Conservation (phyloP, 2,888 invertebrate genomes). For the Choreutis nemorana region DNA sequence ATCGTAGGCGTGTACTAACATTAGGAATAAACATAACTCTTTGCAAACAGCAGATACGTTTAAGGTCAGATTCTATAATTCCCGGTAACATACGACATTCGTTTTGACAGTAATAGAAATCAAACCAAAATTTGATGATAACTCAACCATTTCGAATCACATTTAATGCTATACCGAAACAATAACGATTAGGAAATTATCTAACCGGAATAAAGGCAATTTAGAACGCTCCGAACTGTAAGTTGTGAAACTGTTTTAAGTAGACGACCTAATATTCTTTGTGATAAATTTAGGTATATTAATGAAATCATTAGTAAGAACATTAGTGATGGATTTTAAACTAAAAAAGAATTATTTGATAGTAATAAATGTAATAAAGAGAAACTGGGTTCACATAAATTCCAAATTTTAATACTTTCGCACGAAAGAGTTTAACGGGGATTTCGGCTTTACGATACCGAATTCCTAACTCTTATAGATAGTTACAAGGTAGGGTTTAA, state of each 20-base stretch:
- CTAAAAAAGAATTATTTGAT: neutral
- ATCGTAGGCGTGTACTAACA: conserved; percentile 39
- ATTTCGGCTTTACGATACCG: conserved; percentile 3
- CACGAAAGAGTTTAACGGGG: neutral
- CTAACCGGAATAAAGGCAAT: conserved; percentile 9
- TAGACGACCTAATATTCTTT: too few species aligned
- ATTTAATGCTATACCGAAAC: conserved; percentile 12
- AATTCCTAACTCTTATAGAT: conserved; percentile 6
- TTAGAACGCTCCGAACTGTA: too few species aligned
- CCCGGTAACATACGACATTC: too few species aligned
- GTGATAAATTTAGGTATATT: too few species aligned
- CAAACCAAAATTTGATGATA: too few species aligned
- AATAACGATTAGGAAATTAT: too few species aligned
- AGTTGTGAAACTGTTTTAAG: too few species aligned
- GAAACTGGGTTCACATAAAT: neutral
- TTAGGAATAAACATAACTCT: conserved; percentile 21
- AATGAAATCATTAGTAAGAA: too few species aligned
- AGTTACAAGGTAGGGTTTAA: conserved; percentile 14
- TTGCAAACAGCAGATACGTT: neutral
- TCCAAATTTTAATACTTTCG: neutral
- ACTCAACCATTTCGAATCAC: conserved; percentile 12
- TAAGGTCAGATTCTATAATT: too few species aligned
- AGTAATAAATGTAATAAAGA: neutral
- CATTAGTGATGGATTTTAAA: conserved; percentile 1
- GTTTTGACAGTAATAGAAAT: too few species aligned